These are phyloP conservation scores for Lasiommata megera DNA, from an alignment of 2,888 invertebrate genomes.

Conservation along the genomic window DNA sequence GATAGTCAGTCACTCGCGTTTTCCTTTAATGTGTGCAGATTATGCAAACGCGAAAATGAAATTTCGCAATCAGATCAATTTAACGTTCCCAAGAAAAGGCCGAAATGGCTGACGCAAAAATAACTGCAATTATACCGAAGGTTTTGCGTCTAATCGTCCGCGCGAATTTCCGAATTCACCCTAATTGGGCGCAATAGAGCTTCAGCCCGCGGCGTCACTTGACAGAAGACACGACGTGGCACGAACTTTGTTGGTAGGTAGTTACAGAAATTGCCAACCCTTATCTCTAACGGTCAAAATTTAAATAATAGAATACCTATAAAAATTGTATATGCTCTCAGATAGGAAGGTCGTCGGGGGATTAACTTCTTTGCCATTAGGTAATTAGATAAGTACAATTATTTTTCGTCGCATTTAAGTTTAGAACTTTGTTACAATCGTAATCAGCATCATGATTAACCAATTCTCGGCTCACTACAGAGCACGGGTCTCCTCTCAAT, in stretches of 20 bases:
- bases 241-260: slow-evolving; percentile 45
- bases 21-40: too few species aligned
- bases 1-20: too few species aligned
- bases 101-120: slow-evolving; percentile 39
- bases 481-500: too few species aligned
- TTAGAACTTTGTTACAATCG: too few species aligned
- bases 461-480: too few species aligned
- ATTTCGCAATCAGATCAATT: slow-evolving; percentile 20
- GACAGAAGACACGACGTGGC: slow-evolving; percentile 62
- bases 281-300: neutral
- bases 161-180: slow-evolving; percentile 50
- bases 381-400: too few species aligned
- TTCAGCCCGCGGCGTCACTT: slow-evolving; percentile 54
- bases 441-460: too few species aligned
- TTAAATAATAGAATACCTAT: neutral
- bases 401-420: too few species aligned
- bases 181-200: slow-evolving; percentile 54
- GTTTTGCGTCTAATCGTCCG: slow-evolving; percentile 44
- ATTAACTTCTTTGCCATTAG: too few species aligned
- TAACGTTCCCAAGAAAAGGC: slow-evolving; percentile 24
- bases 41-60: slow-evolving; percentile 24
- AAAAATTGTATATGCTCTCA: too few species aligned
- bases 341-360: too few species aligned
- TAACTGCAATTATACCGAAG: slow-evolving; percentile 43
- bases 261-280: slow-evolving; percentile 34